A percentile compares a stretch with the other conserved stretches of the same genome.
phyloP scores from a whole-genome alignment of 1,140 invertebrate species.

The Stegodyphus mimosarum region DNA sequence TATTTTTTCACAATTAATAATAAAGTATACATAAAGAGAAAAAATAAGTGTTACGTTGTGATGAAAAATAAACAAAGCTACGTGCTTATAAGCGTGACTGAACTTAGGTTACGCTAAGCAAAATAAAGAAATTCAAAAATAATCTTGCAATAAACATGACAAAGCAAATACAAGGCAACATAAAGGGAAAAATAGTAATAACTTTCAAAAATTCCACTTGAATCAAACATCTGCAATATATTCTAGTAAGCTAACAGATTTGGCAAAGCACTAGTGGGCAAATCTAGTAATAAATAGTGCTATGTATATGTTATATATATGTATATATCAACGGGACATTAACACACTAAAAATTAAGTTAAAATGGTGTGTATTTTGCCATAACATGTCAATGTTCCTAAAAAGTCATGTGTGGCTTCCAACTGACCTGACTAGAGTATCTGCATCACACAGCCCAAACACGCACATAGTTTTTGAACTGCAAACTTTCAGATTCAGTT shows the following conservation, averaged over 20 bases:
- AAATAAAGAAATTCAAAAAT: slow-evolving; percentile 11
- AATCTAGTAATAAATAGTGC: slow-evolving; percentile 57
- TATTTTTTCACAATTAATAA: slow-evolving; percentile 32
- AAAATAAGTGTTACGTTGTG: neutral
- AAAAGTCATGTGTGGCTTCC: slow-evolving; percentile 48
- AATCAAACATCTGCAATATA: slow-evolving; percentile 32
- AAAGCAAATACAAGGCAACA: slow-evolving; percentile 16
- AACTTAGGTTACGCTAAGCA: slow-evolving; percentile 56
- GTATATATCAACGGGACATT: slow-evolving; percentile 55
- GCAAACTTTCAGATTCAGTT: slow-evolving; percentile 22
- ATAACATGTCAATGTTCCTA: slow-evolving; percentile 60
- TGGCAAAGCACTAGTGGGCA: slow-evolving; percentile 44
- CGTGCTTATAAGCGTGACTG: slow-evolving; percentile 55
- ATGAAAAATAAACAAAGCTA: slow-evolving; percentile 23
- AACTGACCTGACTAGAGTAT: slow-evolving; percentile 48
- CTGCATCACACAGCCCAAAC: slow-evolving; percentile 24
- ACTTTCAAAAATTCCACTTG: slow-evolving; percentile 11
- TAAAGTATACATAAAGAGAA: slow-evolving; percentile 22
- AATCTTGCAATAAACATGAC: slow-evolving; percentile 1
- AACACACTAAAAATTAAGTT: slow-evolving; percentile 58
- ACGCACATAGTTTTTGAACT: slow-evolving; percentile 14
- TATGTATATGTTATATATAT: slow-evolving; percentile 45
- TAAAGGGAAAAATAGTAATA: slow-evolving; percentile 32
- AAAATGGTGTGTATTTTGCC: slow-evolving; percentile 51
- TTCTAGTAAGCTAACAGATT: slow-evolving; percentile 55